Percentiles rank a stretch among this genome's conserved stretches.
These are phyloP conservation scores for Telmatherina bonti DNA, from an alignment of 2,797 vertebrate genomes.

Conservation along the genomic window DNA sequence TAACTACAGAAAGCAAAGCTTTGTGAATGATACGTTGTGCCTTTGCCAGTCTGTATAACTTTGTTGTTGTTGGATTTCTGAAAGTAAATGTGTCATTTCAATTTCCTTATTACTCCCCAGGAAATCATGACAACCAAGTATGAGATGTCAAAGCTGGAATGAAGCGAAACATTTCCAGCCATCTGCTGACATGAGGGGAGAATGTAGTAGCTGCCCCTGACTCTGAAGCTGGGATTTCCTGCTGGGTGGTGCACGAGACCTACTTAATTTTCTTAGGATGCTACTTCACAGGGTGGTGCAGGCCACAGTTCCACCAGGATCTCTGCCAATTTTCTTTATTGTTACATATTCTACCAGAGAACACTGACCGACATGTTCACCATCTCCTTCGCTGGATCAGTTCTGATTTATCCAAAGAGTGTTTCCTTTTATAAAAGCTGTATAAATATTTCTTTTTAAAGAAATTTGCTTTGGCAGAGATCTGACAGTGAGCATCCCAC, in stretches of 20 bases:
- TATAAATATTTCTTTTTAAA: constrained; percentile 69
- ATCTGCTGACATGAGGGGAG: constrained; percentile 18
- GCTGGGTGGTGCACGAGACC: constrained; percentile 33
- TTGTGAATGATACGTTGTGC: not conserved
- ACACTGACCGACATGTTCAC: constrained; percentile 38
- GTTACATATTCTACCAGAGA: constrained; percentile 29
- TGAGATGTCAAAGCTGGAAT: constrained; percentile 93
- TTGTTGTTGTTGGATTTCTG: not conserved
- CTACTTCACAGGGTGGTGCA: constrained; percentile 22
- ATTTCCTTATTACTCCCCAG: constrained; percentile 63
- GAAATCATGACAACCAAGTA: constrained; percentile 93
- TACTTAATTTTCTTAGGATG: constrained; percentile 31
- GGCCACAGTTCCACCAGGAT: constrained; percentile 20
- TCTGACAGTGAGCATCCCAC: constrained; percentile 45
- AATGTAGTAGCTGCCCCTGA: constrained; percentile 26
- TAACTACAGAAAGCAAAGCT: not conserved
- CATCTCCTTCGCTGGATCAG: constrained; percentile 34
- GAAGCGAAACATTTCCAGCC: constrained; percentile 45
- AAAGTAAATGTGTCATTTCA: not conserved
- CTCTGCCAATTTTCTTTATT: constrained; percentile 37
- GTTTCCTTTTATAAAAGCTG: constrained; percentile 57
- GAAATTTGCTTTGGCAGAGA: constrained; percentile 36
- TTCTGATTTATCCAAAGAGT: constrained; percentile 76
- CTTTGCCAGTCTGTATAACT: not conserved
- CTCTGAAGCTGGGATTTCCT: constrained; percentile 41